Percentiles rank a stretch among this genome's conserved stretches.
These are phyloP conservation scores for Oostethus manadensis DNA, from an alignment of 2,113 vertebrate species.

Conservation along the genomic window DNA sequence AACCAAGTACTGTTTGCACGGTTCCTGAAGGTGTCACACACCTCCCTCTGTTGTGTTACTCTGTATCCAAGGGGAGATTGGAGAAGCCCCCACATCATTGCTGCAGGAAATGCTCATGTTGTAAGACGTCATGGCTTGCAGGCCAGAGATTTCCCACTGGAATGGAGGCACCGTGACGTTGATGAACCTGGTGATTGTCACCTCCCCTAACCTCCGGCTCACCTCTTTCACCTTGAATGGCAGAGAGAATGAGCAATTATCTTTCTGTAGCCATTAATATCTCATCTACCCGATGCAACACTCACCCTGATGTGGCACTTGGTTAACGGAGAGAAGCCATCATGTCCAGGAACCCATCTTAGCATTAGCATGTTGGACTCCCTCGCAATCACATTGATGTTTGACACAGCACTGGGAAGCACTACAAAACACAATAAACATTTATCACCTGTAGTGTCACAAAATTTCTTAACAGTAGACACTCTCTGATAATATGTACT, in stretches of 20 bases:
- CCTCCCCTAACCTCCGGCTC: slow-evolving; percentile 50
- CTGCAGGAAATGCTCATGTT: slow-evolving; percentile 81
- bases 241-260: neutral
- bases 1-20: neutral
- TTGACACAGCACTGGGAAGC: slow-evolving; percentile 51
- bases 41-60: slow-evolving; percentile 88
- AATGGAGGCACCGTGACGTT: slow-evolving; percentile 77
- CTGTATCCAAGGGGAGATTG: slow-evolving; percentile 70
- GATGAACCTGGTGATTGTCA: slow-evolving; percentile 59
- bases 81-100: slow-evolving; percentile 85
- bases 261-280: rapidly evolving
- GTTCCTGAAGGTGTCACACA: slow-evolving; percentile 47
- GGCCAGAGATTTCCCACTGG: slow-evolving; percentile 69
- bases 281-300: neutral
- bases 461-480: neutral
- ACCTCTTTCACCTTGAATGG: slow-evolving; percentile 75
- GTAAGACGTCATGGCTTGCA: slow-evolving; percentile 80
- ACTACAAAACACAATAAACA: slow-evolving; percentile 44
- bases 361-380: slow-evolving; percentile 71
- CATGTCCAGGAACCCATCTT: slow-evolving; percentile 84
- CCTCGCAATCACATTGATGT: slow-evolving; percentile 64
- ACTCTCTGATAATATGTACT: no score
- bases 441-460: neutral
- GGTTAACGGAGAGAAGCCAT: slow-evolving; percentile 81
- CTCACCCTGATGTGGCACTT: slow-evolving; percentile 80